Conservation (phyloP, 2,797 vertebrate genomes). For the Sphenodon punctatus region DNA sequence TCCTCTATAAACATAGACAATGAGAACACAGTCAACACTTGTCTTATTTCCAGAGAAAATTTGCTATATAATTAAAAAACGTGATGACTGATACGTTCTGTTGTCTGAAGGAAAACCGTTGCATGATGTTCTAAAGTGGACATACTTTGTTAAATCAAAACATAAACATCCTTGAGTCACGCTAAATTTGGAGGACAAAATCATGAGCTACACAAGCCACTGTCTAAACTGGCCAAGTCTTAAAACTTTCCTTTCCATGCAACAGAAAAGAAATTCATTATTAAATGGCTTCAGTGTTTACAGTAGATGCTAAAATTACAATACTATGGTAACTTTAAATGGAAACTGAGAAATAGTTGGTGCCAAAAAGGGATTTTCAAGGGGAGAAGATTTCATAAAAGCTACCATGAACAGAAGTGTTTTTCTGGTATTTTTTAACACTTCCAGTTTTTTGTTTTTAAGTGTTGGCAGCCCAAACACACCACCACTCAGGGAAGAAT, state of each 20-base stretch:
- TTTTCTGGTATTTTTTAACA: conserved; percentile 18
- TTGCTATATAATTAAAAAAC: no score
- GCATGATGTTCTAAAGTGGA: no score
- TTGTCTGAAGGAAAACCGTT: no score
- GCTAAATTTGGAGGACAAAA: conserved; percentile 39
- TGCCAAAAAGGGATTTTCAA: conserved; percentile 37
- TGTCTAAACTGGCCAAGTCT: conserved; percentile 56
- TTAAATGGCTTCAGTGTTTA: conserved; percentile 56
- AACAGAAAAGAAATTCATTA: conserved; percentile 62
- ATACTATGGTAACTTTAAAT: conserved; percentile 56
- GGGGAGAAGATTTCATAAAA: conserved; percentile 33
- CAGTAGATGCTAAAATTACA: conserved; percentile 53
- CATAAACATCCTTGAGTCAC: not conserved
- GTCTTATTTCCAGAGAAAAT: no score
- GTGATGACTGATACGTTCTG: no score
- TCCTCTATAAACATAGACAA: no score
- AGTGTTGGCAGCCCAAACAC: not conserved
- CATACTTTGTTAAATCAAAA: no score
- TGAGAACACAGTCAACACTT: no score
- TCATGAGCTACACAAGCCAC: conserved; percentile 30
- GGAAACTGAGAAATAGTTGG: conserved; percentile 46
- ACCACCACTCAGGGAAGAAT: not conserved
- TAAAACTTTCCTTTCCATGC: conserved; percentile 44
- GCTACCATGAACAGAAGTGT: not conserved
- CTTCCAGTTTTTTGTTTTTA: not conserved